Evolutionary conservation across 2,797 vertebrate genomes (phyloP).

Genomic region (Meda fulgida): DNA sequence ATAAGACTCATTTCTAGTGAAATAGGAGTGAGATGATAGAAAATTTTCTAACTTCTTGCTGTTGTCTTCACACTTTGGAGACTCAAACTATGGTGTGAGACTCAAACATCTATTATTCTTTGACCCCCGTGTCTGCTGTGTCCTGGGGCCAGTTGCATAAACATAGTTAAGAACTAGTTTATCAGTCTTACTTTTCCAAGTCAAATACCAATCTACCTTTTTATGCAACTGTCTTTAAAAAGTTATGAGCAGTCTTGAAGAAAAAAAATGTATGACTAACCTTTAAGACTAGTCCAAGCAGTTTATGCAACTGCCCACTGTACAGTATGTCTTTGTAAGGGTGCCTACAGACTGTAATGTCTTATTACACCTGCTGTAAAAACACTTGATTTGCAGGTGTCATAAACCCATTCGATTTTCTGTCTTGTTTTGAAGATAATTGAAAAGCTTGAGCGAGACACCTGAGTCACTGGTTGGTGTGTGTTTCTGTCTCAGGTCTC

Average conservation of each 20-base stretch:
- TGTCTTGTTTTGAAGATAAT: background rate
- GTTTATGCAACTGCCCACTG: background rate
- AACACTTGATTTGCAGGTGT: background rate
- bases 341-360: conserved; percentile 4
- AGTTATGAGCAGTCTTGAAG: background rate
- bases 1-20: no score
- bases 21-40: no score
- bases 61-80: background rate
- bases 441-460: background rate
- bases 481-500: conserved; percentile 84
- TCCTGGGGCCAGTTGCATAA: background rate
- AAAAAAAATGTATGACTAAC: background rate
- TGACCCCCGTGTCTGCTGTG: background rate
- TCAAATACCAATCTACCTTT: background rate
- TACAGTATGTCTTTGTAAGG: background rate
- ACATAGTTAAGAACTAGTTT: background rate
- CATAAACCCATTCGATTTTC: background rate
- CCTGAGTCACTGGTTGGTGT: conserved; percentile 12
- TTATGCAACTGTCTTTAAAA: background rate
- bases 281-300: background rate
- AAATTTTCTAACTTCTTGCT: background rate
- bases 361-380: conserved; percentile 9
- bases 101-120: conserved; percentile 4
- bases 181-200: background rate
- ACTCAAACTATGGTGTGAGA: conserved; percentile 1